Evolutionary conservation across 1,140 invertebrate genomes (phyloP), one percentile per base, ranked within the genome.

Genomic region (Tetramorium alpestre): DNA sequence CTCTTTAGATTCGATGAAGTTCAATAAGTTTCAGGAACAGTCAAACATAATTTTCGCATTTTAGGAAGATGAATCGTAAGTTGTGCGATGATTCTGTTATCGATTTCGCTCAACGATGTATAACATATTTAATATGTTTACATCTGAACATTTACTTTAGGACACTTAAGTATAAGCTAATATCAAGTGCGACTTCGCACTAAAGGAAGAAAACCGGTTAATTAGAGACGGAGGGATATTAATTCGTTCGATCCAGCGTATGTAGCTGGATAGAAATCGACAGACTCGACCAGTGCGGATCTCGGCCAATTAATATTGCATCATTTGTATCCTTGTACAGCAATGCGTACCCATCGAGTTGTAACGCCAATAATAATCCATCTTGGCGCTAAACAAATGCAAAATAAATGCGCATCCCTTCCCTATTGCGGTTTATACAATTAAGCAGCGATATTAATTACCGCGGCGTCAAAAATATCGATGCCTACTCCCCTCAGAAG

Each of bases 251-350:
- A 47, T 77, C 75, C 47, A 62, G 75, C 13, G 56, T 41, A n/a
- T 62, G 75, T 77, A 25, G 41, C 56, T 47, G 13, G 56, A 62
- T 77, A 62, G 75, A 77, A 77, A 77, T 77, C 75, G 75, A 77
- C 56, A 77, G 75, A 77, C 86, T 92, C 89, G 87, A 44, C 56
- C 51, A 49, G 18, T 7, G 69, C 16, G 69, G 86, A 86, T 88
- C 91, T 84, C 84, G 81, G 89, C 90, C 91, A 93, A 94, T 94
- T 94, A 94, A 94, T 93, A 93, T 88, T 86, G 60, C 85, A 81
- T 90, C 91, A 93, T 88, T 47, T 67, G 77, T 85, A 87, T 89
- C 41, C 78, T 33, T 75, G 56, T 47, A 49, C 25, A 47, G 56
- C 56, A 13, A 28, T 41, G n/a, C 75, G 5, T 60, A 62, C 38